Percentiles rank a stretch among this genome's conserved stretches.
These are phyloP conservation scores for Cepaea nemoralis DNA, from an alignment of 1,140 invertebrate genomes.

Conservation along the genomic window DNA sequence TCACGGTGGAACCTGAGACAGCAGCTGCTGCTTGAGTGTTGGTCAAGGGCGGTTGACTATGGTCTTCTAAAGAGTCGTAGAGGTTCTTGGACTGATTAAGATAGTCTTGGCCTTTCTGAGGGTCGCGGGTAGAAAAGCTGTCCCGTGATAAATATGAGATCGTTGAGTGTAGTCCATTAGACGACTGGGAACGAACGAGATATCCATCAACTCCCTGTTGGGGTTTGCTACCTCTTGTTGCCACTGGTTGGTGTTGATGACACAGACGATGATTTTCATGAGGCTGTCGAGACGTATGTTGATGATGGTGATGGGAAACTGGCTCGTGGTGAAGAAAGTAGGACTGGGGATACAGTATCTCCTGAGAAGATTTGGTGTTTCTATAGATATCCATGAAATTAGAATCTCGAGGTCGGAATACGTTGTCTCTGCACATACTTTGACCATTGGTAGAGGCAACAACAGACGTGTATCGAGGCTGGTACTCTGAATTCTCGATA, in stretches of 20 bases:
- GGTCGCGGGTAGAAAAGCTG: background rate
- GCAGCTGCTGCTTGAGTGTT: slow-evolving; percentile 13
- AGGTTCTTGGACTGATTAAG: too few species aligned
- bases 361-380: background rate
- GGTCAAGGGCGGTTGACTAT: slow-evolving; percentile 8
- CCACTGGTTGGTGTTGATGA: background rate
- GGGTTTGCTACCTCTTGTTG: background rate
- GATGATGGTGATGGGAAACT: background rate
- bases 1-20: slow-evolving; percentile 44
- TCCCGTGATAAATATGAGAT: background rate
- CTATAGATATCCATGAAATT: too few species aligned
- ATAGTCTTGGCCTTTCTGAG: background rate
- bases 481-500: background rate
- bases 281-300: background rate
- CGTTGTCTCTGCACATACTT: background rate
- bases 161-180: background rate
- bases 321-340: background rate
- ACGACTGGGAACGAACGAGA: background rate
- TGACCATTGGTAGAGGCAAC: too few species aligned
- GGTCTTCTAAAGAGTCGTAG: background rate
- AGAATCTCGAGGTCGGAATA: background rate
- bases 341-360: background rate
- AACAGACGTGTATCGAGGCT: background rate
- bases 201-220: background rate
- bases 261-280: too few species aligned